These are phyloP conservation scores for Lapara coniferarum DNA, from an alignment of 2,888 invertebrate genomes.

Conservation along the genomic window DNA sequence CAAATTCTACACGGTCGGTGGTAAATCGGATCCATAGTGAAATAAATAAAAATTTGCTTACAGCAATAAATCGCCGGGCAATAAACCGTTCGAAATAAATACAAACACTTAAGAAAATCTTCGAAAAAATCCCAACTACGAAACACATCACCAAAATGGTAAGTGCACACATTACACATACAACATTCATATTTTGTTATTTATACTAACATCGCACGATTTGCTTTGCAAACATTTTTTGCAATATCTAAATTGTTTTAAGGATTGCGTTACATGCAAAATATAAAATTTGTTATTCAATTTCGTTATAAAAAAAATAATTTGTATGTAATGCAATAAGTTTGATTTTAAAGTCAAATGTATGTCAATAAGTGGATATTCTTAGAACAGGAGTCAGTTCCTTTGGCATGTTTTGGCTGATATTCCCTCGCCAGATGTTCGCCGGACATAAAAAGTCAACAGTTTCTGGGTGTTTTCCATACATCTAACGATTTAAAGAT, in stretches of 20 bases:
- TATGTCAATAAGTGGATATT: conserved; percentile 15
- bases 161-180: conserved; percentile 22
- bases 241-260: no score
- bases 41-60: conserved; percentile 17
- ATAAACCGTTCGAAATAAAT: conserved; percentile 13
- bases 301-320: background rate
- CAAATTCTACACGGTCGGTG: background rate
- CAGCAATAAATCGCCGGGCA: conserved; percentile 19
- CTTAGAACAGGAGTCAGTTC: conserved; percentile 20
- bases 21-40: conserved; percentile 15
- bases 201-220: background rate
- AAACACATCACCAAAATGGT: conserved; percentile 29
- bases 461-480: conserved; percentile 23
- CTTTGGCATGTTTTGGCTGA: conserved; percentile 1
- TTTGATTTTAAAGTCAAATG: background rate
- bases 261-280: background rate
- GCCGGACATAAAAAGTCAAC: conserved; percentile 22
- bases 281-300: background rate
- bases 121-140: conserved; percentile 24
- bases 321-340: background rate
- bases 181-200: conserved; percentile 4
- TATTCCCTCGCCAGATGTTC: conserved; percentile 22
- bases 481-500: conserved; percentile 17
- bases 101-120: conserved; percentile 21
- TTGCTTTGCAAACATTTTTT: background rate